Evolutionary conservation across 2,113 vertebrate genomes (phyloP).

Genomic region (Bos javanicus): DNA sequence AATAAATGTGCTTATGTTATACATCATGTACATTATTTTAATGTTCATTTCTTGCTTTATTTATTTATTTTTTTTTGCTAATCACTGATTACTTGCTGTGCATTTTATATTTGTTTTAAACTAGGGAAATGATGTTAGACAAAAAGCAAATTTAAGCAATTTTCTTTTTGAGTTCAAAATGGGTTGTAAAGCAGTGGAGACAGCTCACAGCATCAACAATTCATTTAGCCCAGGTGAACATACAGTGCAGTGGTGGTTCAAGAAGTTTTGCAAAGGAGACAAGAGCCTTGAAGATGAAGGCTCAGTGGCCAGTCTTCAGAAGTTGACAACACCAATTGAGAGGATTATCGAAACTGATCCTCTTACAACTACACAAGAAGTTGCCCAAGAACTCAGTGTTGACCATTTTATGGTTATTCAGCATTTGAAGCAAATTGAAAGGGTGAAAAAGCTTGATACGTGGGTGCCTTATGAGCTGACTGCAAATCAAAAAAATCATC

Average conservation of each 20-base stretch:
- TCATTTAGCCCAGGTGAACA: background rate
- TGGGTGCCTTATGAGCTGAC: background rate
- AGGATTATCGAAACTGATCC: background rate
- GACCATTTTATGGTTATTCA: background rate
- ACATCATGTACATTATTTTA: background rate
- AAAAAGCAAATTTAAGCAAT: background rate
- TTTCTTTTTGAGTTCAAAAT: background rate
- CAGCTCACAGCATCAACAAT: background rate
- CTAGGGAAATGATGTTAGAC: background rate
- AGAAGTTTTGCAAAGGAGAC: background rate
- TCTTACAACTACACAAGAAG: background rate
- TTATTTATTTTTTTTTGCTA: background rate
- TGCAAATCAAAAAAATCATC: background rate
- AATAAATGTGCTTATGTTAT: background rate
- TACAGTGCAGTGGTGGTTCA: background rate
- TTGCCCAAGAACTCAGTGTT: background rate
- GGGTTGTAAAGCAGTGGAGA: background rate
- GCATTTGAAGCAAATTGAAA: background rate
- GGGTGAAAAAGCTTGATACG: fast-evolving
- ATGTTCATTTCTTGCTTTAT: background rate
- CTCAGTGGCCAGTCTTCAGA: background rate
- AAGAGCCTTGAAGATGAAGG: background rate
- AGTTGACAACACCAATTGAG: background rate
- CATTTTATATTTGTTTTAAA: background rate
- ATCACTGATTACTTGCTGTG: background rate